These are phyloP conservation scores for Paraescarpia echinospica DNA, from an alignment of 1,140 invertebrate genomes.

Conservation along the genomic window DNA sequence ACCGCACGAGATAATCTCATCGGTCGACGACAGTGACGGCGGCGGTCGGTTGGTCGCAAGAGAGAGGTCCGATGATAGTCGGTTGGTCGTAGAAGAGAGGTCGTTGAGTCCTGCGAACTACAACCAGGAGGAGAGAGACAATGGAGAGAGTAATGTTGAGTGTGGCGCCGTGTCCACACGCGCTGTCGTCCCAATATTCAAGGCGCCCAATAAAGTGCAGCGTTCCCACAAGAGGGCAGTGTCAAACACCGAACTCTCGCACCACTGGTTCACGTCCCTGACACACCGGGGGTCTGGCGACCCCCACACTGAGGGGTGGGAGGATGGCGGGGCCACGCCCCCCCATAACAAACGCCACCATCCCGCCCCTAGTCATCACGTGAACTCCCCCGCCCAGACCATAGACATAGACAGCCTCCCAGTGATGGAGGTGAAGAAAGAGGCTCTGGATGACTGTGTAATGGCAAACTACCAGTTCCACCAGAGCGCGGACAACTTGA, in stretches of 20 bases:
- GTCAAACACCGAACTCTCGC: not conserved
- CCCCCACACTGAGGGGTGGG: not conserved
- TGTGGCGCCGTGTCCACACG: not conserved
- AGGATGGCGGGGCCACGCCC: not conserved
- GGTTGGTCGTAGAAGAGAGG: not conserved
- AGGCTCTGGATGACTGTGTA: not conserved
- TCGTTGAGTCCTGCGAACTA: not conserved
- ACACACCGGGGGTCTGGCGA: not conserved
- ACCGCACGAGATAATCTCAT: not conserved
- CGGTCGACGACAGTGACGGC: not conserved
- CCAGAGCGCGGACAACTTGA: not conserved
- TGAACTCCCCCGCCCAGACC: not conserved
- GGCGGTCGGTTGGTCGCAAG: no score
- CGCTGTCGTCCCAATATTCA: not conserved
- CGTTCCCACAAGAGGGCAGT: not conserved
- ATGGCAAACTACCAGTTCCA: not conserved
- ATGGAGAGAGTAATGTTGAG: not conserved
- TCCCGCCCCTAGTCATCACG: not conserved
- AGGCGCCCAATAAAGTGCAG: not conserved
- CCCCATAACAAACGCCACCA: not conserved
- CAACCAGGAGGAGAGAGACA: not conserved
- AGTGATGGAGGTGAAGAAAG: not conserved
- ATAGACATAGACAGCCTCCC: not conserved
- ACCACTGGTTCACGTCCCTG: not conserved
- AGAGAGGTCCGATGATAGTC: not conserved